phyloP scores from a whole-genome alignment of 2,888 invertebrate species.

The Neoitamus cyanurus region DNA sequence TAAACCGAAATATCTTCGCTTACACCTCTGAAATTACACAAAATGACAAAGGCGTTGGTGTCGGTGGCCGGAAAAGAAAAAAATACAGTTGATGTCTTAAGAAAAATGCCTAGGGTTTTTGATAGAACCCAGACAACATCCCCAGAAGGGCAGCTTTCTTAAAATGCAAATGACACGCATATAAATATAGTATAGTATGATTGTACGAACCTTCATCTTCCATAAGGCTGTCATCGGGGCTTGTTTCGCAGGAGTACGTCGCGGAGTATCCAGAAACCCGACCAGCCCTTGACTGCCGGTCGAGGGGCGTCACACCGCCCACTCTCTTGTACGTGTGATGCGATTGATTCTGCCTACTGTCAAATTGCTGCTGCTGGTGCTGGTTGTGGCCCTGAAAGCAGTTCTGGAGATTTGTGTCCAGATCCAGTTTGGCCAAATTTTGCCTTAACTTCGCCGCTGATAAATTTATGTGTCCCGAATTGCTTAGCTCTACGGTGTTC shows the following conservation, averaged over 20 bases:
- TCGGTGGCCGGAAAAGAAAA: neutral
- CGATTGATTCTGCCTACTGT: neutral
- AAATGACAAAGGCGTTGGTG: neutral
- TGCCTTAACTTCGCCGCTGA: constrained; percentile 35
- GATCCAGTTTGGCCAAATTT: constrained; percentile 55
- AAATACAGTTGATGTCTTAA: neutral
- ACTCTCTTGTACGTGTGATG: neutral
- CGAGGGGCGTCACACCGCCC: neutral
- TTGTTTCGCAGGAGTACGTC: constrained; percentile 50
- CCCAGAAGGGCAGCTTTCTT: neutral
- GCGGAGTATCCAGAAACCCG: constrained; percentile 46
- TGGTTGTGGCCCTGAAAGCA: neutral
- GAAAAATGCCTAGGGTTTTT: neutral
- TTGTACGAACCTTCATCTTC: constrained; percentile 53
- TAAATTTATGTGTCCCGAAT: constrained; percentile 35
- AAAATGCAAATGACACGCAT: neutral
- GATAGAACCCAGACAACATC: neutral
- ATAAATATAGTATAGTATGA: neutral
- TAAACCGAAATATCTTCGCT: neutral
- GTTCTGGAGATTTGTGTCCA: constrained; percentile 44
- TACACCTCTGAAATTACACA: neutral
- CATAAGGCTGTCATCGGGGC: constrained; percentile 55
- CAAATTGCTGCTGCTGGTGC: neutral
- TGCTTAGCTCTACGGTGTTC: constrained; percentile 2
- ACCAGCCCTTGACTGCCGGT: neutral